These are phyloP conservation scores for Styela plicata DNA, from an alignment of 23 tunicate species.

Conservation along the genomic window DNA sequence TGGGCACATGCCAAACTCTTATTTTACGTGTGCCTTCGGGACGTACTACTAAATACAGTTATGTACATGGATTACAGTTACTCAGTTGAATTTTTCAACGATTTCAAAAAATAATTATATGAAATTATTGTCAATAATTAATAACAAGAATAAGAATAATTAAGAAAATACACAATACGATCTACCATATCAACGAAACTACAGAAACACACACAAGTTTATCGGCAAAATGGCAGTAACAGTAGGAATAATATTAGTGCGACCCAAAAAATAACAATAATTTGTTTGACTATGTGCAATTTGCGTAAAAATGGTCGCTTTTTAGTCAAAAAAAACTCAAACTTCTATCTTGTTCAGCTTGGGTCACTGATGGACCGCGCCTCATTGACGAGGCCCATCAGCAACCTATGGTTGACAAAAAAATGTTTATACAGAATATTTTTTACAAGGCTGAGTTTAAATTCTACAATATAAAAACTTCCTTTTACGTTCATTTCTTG, in stretches of 20 bases:
- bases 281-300: neutral
- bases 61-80: neutral
- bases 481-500: too few relatives aligned
- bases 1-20: neutral
- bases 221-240: neutral
- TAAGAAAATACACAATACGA: neutral
- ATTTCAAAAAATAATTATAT: neutral
- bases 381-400: too few relatives aligned
- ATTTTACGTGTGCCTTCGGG: neutral
- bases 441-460: too few relatives aligned
- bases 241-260: neutral
- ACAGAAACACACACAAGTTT: neutral
- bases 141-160: neutral
- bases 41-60: neutral
- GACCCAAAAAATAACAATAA: neutral
- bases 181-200: neutral
- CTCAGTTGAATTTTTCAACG: neutral
- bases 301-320: too few relatives aligned
- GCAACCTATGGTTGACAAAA: too few relatives aligned
- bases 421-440: too few relatives aligned
- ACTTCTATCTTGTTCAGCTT: too few relatives aligned
- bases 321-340: too few relatives aligned
- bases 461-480: too few relatives aligned
- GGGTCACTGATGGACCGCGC: too few relatives aligned
- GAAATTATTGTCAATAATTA: neutral